phyloP scores from a whole-genome alignment of 2,113 vertebrate species.

The Microcebus murinus region DNA sequence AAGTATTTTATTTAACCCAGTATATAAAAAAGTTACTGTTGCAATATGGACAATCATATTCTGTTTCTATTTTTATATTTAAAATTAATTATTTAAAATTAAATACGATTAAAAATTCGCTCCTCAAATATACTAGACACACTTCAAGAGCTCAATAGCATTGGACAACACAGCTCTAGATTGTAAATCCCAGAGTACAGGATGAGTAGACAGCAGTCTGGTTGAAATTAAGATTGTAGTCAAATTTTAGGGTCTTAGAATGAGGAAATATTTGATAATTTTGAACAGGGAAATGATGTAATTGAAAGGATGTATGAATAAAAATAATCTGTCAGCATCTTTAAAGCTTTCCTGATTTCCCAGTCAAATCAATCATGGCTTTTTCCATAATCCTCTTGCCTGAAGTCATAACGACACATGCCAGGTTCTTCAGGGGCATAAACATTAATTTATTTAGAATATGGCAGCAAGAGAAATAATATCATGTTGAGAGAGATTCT shows the following conservation, averaged over 20 bases:
- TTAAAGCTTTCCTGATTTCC: constrained; percentile 6
- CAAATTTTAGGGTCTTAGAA: not conserved
- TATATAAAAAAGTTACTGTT: not conserved
- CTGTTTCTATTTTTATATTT: not conserved
- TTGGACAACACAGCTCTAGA: not conserved
- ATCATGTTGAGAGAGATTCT: not conserved
- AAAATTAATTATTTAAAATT: not conserved
- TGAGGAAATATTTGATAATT: not conserved
- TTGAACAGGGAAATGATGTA: not conserved
- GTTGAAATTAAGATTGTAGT: not conserved
- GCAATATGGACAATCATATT: not conserved
- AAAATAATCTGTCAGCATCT: not conserved
- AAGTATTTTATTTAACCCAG: constrained; percentile 13
- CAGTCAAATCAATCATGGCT: not conserved
- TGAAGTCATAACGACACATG: not conserved
- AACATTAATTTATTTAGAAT: not conserved
- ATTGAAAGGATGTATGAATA: not conserved
- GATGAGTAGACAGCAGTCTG: not conserved
- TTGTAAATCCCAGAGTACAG: not conserved
- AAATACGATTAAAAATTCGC: not conserved
- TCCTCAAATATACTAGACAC: not conserved
- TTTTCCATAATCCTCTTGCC: not conserved
- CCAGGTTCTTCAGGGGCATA: not conserved
- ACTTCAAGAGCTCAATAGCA: not conserved
- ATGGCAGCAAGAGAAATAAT: not conserved